Percentiles rank a stretch among this genome's conserved stretches.
Conservation (phyloP, 2,888 invertebrate species). For the Serrognathus titanus region DNA sequence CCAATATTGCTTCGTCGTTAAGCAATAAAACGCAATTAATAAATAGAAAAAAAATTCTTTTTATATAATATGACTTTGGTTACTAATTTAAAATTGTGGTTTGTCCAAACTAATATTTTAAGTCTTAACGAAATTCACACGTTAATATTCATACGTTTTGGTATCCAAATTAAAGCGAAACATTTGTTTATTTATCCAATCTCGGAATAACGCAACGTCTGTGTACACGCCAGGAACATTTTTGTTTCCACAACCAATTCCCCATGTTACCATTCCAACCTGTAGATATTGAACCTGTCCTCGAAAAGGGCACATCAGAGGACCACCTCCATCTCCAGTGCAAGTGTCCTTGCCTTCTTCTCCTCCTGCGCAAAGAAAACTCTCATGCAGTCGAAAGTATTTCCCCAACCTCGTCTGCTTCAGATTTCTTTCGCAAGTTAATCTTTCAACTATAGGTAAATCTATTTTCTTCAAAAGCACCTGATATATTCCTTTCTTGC, state of each 20-base stretch:
- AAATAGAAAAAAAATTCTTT: too few species aligned
- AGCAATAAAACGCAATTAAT: too few species aligned
- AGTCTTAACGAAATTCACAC: not conserved
- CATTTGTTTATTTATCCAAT: constrained; percentile 45
- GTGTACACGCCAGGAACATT: constrained; percentile 52
- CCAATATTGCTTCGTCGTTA: too few species aligned
- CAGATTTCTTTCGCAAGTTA: constrained; percentile 50
- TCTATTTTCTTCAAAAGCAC: constrained; percentile 66
- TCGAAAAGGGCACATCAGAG: constrained; percentile 69
- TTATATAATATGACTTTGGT: too few species aligned
- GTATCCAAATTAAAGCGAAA: constrained; percentile 33
- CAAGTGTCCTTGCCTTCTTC: constrained; percentile 70
- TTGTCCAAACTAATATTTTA: too few species aligned
- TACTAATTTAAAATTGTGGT: too few species aligned
- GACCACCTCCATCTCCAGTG: constrained; percentile 74
- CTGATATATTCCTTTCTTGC: constrained; percentile 52
- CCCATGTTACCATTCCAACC: constrained; percentile 56
- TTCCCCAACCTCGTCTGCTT: constrained; percentile 66
- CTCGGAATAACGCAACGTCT: constrained; percentile 46
- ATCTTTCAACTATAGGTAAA: constrained; percentile 60
- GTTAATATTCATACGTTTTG: constrained; percentile 35
- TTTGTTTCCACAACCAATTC: constrained; percentile 51
- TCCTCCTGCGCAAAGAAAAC: constrained; percentile 78
- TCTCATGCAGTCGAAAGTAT: constrained; percentile 62
- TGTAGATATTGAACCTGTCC: constrained; percentile 52